Conservation (phyloP, 1,140 invertebrate genomes). For the Subanguina moxae region DNA sequence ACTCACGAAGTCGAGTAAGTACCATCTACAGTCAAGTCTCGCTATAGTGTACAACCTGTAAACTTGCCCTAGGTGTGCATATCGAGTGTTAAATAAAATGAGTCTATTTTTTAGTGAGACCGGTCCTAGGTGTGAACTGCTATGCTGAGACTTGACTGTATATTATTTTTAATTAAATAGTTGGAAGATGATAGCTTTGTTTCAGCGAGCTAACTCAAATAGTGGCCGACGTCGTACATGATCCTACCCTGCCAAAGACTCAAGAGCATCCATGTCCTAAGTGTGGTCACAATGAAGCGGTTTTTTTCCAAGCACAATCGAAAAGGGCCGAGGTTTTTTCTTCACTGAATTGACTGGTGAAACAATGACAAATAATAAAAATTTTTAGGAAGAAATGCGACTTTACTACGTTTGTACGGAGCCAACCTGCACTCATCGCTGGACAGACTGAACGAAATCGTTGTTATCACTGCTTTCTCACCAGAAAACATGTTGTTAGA, state of each 20-base stretch:
- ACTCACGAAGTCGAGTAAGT: slow-evolving; percentile 98
- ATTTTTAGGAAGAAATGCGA: slow-evolving; percentile 84
- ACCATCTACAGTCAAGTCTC: too few relatives aligned
- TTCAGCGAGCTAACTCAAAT: slow-evolving; percentile 90
- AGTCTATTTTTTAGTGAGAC: slow-evolving; percentile 1
- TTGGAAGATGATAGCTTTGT: slow-evolving; percentile 34
- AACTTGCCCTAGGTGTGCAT: too few relatives aligned
- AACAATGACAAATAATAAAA: not conserved
- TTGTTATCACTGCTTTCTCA: too few relatives aligned
- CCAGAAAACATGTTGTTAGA: too few relatives aligned
- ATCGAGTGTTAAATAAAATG: too few relatives aligned
- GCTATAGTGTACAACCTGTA: too few relatives aligned
- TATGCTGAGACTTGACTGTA: too few relatives aligned
- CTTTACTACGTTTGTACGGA: slow-evolving; percentile 97
- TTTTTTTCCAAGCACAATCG: slow-evolving; percentile 89
- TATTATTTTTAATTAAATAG: too few relatives aligned
- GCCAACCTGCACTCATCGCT: slow-evolving; percentile 84
- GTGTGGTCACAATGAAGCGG: slow-evolving; percentile 84
- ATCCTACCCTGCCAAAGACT: slow-evolving; percentile 92
- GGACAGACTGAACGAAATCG: slow-evolving; percentile 87
- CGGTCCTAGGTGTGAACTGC: too few relatives aligned
- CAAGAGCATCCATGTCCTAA: slow-evolving; percentile 96
- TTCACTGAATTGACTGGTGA: not conserved
- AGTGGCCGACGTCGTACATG: slow-evolving; percentile 91
- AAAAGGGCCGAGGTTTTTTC: slow-evolving; percentile 75